Percentiles rank a stretch among this genome's conserved stretches.
Evolutionary conservation across 2,797 vertebrate species (phyloP).

Genomic region (Bradypodion ventrale): DNA sequence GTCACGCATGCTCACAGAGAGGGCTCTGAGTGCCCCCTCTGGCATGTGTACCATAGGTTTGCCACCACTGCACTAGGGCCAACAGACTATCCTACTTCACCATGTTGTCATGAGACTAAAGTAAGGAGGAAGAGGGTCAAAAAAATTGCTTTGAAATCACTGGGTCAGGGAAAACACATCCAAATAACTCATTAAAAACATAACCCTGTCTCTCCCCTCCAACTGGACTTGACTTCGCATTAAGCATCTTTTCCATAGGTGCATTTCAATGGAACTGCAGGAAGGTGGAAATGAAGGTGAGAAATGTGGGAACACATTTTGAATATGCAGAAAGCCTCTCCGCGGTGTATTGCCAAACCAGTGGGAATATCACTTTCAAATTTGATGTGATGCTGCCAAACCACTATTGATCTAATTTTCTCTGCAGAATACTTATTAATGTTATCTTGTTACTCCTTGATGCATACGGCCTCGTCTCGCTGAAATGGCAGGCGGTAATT

Average conservation of each 20-base stretch:
- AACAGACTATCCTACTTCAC: too few species aligned
- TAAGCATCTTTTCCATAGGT: too few species aligned
- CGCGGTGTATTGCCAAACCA: conserved; percentile 6
- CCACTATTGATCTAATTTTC: conserved; percentile 63
- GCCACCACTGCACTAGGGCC: too few species aligned
- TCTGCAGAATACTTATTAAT: conserved; percentile 70
- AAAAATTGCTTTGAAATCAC: background rate
- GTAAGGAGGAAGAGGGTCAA: too few species aligned
- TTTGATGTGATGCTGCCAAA: background rate
- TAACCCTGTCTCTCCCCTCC: background rate
- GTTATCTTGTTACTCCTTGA: conserved; percentile 72
- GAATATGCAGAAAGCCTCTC: background rate
- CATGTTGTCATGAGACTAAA: too few species aligned
- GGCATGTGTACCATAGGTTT: too few species aligned
- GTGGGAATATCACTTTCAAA: conserved; percentile 19
- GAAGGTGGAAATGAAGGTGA: conserved; percentile 29
- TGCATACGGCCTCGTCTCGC: conserved; percentile 62
- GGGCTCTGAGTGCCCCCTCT: too few species aligned
- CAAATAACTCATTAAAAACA: background rate
- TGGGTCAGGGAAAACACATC: background rate
- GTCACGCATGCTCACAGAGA: too few species aligned
- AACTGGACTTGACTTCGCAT: background rate
- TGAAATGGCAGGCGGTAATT: conserved; percentile 65
- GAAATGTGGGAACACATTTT: background rate
- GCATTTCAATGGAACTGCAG: background rate